Base-by-base conservation (phyloP, 2,797 vertebrate genomes). In the Rallus crepitans region DNA sequence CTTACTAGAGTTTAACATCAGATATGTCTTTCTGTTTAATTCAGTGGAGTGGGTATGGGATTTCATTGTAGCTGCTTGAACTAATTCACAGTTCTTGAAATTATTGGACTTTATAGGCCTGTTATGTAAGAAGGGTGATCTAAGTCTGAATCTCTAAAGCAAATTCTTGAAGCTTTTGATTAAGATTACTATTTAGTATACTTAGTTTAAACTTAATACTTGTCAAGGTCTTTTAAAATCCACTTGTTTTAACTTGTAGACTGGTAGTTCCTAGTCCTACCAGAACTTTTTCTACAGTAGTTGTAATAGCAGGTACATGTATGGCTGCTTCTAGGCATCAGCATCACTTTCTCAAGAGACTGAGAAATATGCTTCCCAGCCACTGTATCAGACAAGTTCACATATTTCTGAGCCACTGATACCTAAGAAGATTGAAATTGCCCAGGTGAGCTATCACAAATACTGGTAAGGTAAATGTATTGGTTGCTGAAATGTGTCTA, bases 301-400 rank as follows among this genome's bases (percentile, higher is more conserved):
- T 87, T n/a, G 9, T 84, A 88, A 91, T 16, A 85, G 37, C 20
- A 57, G 37, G 7, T 65, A 31, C 16, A 5, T 63, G 16, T 95
- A 17, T 93, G 73, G 19, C n/a, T 94, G 61, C 64, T 92, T 92
- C 47, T 81, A 97, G 97, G 89, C 65, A 85, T 70, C 96, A 64
- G 48, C 75, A 85, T 78, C 90, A 0, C 73, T 95, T 95, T 78
- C 93, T 91, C 96, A 97, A 90, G 95, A 96, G 60, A 77, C 83
- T 53, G 97, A 97, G 63, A 96, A 94, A 53, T 96, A 87, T 9
- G 24, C 64, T 92, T 95, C 96, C 65, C 94, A 94, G 59, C 61
- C 94, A 56, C 69, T 95, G 13, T 97, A 96, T 96, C 95, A 96
- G 90, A 76, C 91, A 65, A 96, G 47, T 79, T 87, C 91, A 69